phyloP scores from a whole-genome alignment of 2,888 invertebrate species.

The Anticlea derivata region DNA sequence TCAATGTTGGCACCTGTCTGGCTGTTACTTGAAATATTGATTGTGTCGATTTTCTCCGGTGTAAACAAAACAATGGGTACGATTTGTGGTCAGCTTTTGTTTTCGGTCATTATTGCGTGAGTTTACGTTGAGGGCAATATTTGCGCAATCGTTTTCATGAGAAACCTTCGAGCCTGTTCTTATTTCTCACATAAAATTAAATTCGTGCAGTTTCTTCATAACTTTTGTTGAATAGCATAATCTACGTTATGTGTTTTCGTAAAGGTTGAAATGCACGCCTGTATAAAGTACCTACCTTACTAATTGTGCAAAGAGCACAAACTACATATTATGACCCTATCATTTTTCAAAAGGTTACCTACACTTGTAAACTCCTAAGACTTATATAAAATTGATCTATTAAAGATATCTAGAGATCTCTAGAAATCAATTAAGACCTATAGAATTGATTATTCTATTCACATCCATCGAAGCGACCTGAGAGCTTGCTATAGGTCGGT shows the following conservation, averaged over 20 bases:
- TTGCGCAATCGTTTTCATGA: constrained; percentile 41
- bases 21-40: constrained; percentile 12
- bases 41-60: constrained; percentile 28
- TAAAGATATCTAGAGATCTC: too few relatives aligned
- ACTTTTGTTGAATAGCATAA: too few relatives aligned
- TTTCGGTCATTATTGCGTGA: constrained; percentile 53
- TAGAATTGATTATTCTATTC: constrained; percentile 49
- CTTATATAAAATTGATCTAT: too few relatives aligned
- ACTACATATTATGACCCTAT: too few relatives aligned
- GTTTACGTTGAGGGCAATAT: constrained; percentile 43
- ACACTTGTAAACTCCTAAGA: too few relatives aligned
- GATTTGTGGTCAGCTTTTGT: constrained; percentile 58
- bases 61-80: constrained; percentile 61
- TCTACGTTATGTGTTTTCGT: background rate
- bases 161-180: constrained; percentile 1
- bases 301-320: too few relatives aligned
- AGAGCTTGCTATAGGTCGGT: constrained; percentile 53
- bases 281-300: too few relatives aligned
- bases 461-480: constrained; percentile 53
- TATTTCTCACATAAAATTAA: background rate
- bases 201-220: too few relatives aligned
- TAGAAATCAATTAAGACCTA: too few relatives aligned
- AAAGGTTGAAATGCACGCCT: too few relatives aligned
- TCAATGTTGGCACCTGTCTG: constrained; percentile 39
- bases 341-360: too few relatives aligned